Evolutionary conservation across 2,888 invertebrate species (phyloP), one percentile per base, ranked within the genome.

Genomic region (Agriotes lineatus): DNA sequence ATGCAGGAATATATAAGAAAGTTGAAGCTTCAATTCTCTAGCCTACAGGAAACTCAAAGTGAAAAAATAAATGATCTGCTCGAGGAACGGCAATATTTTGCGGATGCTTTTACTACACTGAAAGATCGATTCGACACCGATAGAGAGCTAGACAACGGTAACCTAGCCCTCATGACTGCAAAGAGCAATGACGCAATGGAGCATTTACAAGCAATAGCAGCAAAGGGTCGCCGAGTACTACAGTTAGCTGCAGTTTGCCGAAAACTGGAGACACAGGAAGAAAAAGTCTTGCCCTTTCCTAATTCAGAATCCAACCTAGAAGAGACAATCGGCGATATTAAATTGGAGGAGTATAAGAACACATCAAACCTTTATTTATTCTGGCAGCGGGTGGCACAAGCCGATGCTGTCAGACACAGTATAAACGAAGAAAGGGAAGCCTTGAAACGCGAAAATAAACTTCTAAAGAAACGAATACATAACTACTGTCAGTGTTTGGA

Each of bases 191-290:
- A 87, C 61, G 84, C 87, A 52, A 86, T 88, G 39, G 85, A 87
- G 86, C 82, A 83, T 48, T 83, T 91, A 0, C 85, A 89, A 75
- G 82, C 82, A n/a, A 80, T 88, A 0, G 82, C 86, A 35, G 83
- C 84, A 19, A 91, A 90, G 77, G 87, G 91, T 3, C 85, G 88
- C 69, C 87, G 87, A 16, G 83, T 93, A n/a, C 77, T 88, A 25
- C 88, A 89, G 73, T 80, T 93, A 65, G 84, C 88, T 0, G 86
- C 87, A 35, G 88, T 91, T 58, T 93, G 93, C 73, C 84, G 87
- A 52, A 91, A 91, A 78, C 87, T 90, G 68, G 93, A 93, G 79
- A 89, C 89, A 0, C 85, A 88, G 48, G 85, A 86, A 0, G 90
- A 91, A 74, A 87, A 88, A 75, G 81, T 86, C 44, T 71, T 85